Base-by-base conservation (phyloP, 2,797 vertebrate genomes). In the Gambelia wislizenii region DNA sequence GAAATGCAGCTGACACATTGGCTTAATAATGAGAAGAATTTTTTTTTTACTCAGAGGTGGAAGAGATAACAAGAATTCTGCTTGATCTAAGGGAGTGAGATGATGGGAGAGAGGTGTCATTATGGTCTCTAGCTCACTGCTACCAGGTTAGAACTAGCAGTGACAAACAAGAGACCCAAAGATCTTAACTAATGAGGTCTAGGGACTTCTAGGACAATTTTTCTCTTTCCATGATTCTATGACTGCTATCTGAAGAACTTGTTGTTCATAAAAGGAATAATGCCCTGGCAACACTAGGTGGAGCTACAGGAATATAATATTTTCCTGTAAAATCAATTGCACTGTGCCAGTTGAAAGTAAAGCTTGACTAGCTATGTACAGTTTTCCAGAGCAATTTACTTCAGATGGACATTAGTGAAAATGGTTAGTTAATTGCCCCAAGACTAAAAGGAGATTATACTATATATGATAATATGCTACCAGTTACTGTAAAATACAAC, bases 211-310 rank as follows among this genome's bases (percentile, higher is more conserved):
- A 69, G 27, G n/a, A 36, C 13, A 80, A 49, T 42, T 87, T 54
- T 25, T 42, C 27, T 56, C 72, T 30, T 56, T 83, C 44, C 6
- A 18, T 22, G 22, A 39, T 2, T 39, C 30, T 12, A 20, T 78
- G 6, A 1, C 30, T n/a, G n/a, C n/a, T n/a, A n/a, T n/a, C 56
- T 64, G 39, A 87, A 36, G 47, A 64, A 44, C 44, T 12, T 25
- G 14, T 64, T 72, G 30, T 74, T 80, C 81, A 75, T 54, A 33
- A 27, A 70, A 36, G 20, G 4, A 78, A 44, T 81, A 81, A 80
- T 36, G 64, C 77, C 47, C 25, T 72, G 47, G 64, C 61, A 89
- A 93, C 96, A 95, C 92, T 84, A 96, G 95, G 84, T 94, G 96
- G 94, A 92, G 93, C 93, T 95, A 4, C 89, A 93, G 91, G 90